Evolutionary conservation across 2,888 invertebrate species (phyloP).

Genomic region (Trissolcus brochymenae): DNA sequence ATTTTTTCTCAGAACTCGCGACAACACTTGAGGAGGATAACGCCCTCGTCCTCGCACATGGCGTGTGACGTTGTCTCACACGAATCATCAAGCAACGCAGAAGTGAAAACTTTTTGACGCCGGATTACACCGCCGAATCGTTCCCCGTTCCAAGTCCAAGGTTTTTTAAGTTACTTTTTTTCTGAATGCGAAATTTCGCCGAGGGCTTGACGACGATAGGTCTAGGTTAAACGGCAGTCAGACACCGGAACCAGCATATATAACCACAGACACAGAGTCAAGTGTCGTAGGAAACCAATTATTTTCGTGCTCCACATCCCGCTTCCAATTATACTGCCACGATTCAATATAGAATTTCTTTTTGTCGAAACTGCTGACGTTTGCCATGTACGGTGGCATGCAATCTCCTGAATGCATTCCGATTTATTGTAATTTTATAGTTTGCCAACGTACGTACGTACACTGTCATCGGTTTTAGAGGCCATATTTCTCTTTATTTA

Average conservation of each 20-base stretch:
- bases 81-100: constrained; percentile 14
- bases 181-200: constrained; percentile 30
- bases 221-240: constrained; percentile 65
- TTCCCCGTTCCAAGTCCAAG: too few species aligned
- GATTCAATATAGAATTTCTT: constrained; percentile 56
- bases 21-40: not conserved
- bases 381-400: constrained; percentile 39
- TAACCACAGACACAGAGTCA: constrained; percentile 54
- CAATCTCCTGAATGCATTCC: constrained; percentile 25
- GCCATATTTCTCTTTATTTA: too few species aligned
- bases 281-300: constrained; percentile 67
- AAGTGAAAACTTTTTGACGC: constrained; percentile 7
- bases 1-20: constrained; percentile 4
- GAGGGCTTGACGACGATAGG: constrained; percentile 61
- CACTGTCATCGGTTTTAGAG: too few species aligned
- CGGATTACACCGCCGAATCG: too few species aligned
- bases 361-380: constrained; percentile 52
- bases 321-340: constrained; percentile 67
- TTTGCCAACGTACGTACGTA: constrained; percentile 19
- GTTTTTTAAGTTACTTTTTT: constrained; percentile 32
- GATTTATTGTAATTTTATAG: constrained; percentile 43
- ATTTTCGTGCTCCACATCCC: constrained; percentile 73
- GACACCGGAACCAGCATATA: constrained; percentile 60
- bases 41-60: not conserved
- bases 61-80: not conserved